A percentile compares a stretch with the other conserved stretches of the same genome.
phyloP scores from a whole-genome alignment of 1,140 invertebrate genomes.

The Papilio aristodemus region DNA sequence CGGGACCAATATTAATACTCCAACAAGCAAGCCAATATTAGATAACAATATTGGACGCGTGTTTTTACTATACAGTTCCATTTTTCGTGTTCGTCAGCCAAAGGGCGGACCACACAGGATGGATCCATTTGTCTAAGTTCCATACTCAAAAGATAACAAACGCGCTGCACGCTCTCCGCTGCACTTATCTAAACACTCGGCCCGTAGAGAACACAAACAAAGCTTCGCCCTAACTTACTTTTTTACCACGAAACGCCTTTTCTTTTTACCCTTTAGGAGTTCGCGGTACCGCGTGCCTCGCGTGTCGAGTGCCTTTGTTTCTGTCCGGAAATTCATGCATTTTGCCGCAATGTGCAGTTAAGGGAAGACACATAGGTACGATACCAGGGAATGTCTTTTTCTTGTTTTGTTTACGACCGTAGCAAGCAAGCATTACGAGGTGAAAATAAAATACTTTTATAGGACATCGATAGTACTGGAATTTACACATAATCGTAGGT shows the following conservation, averaged over 20 bases:
- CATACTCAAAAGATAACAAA: slow-evolving; percentile 75
- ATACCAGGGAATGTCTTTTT: slow-evolving; percentile 60
- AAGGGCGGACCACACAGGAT: slow-evolving; percentile 77
- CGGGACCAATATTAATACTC: background rate
- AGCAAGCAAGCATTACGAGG: slow-evolving; percentile 24
- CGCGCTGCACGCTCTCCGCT: slow-evolving; percentile 66
- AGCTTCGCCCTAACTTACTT: slow-evolving; percentile 74
- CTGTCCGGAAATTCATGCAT: slow-evolving; percentile 71
- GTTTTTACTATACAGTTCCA: slow-evolving; percentile 50
- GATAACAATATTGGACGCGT: slow-evolving; percentile 22
- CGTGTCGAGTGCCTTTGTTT: slow-evolving; percentile 72
- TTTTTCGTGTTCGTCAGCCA: slow-evolving; percentile 63
- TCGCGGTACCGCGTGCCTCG: slow-evolving; percentile 66
- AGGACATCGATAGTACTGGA: background rate
- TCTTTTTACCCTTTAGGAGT: slow-evolving; percentile 73
- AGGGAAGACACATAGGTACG: slow-evolving; percentile 61
- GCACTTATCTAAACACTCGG: slow-evolving; percentile 80
- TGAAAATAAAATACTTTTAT: slow-evolving; percentile 22
- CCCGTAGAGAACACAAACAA: slow-evolving; percentile 74
- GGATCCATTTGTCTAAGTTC: slow-evolving; percentile 70
- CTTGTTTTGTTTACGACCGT: slow-evolving; percentile 53
- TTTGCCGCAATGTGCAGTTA: slow-evolving; percentile 68
- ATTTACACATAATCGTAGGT: slow-evolving; percentile 19
- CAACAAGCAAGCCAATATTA: slow-evolving; percentile 1
- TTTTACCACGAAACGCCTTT: slow-evolving; percentile 75